Evolutionary conservation across 2,113 vertebrate genomes (phyloP).

Genomic region (Hippocampus zosterae): DNA sequence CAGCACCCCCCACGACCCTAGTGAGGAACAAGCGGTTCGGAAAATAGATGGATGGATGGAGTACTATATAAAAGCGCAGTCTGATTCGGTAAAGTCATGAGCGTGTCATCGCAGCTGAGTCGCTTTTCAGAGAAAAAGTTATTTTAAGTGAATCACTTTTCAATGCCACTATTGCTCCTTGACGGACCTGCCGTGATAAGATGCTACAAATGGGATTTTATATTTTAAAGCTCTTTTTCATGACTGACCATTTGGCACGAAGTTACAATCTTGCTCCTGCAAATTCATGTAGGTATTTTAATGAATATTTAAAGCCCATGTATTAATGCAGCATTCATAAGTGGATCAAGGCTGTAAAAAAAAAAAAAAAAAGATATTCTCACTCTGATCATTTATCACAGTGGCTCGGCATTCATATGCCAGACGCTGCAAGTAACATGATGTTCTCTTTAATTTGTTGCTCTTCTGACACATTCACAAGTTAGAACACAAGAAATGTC

Average conservation of each 20-base stretch:
- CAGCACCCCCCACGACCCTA: too few relatives aligned
- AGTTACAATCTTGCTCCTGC: background rate
- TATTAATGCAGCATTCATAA: background rate
- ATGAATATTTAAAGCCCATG: background rate
- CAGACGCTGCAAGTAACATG: background rate
- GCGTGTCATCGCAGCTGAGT: conserved; percentile 13
- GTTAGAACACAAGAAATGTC: background rate
- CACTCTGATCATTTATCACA: conserved; percentile 1
- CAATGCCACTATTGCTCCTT: conserved; percentile 18
- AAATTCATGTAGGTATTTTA: background rate
- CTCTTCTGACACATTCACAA: background rate
- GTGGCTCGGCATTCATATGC: background rate
- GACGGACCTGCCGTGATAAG: conserved; percentile 24
- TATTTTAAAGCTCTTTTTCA: background rate
- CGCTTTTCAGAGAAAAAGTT: conserved; percentile 15
- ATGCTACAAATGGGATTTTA: conserved; percentile 5
- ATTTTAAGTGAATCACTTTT: conserved; percentile 19
- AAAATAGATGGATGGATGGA: too few relatives aligned
- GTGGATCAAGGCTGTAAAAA: conserved; percentile 1
- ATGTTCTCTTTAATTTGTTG: background rate
- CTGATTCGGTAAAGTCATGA: conserved; percentile 6
- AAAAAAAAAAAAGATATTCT: background rate
- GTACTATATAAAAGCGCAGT: conserved; percentile 11
- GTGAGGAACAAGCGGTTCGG: too few relatives aligned
- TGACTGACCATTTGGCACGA: background rate